Percentiles rank a stretch among this genome's conserved stretches.
phyloP scores from a whole-genome alignment of 92 coral and sea anemone genomes.

The Galaxea fascicularis region DNA sequence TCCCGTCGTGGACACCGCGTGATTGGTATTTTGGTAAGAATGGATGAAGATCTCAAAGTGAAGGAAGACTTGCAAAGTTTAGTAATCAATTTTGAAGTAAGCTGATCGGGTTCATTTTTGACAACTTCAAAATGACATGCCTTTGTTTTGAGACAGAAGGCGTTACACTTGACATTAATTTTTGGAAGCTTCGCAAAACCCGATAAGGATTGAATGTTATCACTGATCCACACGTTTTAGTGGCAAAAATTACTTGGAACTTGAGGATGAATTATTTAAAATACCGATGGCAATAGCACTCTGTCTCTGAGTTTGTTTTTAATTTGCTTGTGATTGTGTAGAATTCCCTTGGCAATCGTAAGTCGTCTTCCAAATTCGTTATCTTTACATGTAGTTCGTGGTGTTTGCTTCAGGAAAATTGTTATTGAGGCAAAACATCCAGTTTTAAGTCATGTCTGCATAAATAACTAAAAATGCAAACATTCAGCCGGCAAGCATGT shows the following conservation, averaged over 20 bases:
- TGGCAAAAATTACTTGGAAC: neutral
- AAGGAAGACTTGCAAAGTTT: neutral
- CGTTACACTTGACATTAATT: conserved; percentile 6
- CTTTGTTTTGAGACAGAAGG: conserved; percentile 20
- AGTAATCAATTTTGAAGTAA: neutral
- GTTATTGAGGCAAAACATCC: neutral
- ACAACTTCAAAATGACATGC: conserved; percentile 28
- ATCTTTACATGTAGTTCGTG: no score
- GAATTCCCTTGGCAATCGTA: neutral
- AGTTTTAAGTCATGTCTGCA: no score
- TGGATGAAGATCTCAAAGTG: neutral
- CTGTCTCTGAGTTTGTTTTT: neutral
- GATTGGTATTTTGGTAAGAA: conserved; percentile 8
- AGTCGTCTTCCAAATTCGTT: neutral
- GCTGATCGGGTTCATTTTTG: neutral
- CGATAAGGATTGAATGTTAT: conserved; percentile 15
- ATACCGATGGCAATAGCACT: conserved; percentile 12
- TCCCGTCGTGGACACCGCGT: conserved; percentile 27
- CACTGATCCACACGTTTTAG: neutral
- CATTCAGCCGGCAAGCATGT: no score
- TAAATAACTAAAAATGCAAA: neutral
- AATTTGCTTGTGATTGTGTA: conserved; percentile 12
- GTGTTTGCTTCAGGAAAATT: neutral
- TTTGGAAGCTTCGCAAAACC: neutral
- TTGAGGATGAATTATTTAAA: conserved; percentile 4